phyloP scores from a whole-genome alignment of 2,797 vertebrate genomes.

The Catostomus latipinnis region DNA sequence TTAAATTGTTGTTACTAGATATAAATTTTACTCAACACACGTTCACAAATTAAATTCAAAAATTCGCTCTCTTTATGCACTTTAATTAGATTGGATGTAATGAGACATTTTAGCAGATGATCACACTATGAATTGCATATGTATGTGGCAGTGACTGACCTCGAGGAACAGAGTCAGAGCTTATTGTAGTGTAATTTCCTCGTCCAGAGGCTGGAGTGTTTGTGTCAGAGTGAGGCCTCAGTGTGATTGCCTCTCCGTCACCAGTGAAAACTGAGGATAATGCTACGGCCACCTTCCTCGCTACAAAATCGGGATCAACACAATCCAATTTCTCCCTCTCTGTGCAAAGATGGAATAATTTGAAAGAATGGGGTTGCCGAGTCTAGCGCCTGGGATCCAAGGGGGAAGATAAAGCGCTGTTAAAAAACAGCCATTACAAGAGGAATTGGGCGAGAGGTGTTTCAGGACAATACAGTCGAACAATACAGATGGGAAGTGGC shows the following conservation, averaged over 20 bases:
- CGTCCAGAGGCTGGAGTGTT: constrained; percentile 82
- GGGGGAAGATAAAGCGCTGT: constrained; percentile 60
- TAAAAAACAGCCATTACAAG: constrained; percentile 62
- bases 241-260: constrained; percentile 84
- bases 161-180: constrained; percentile 77
- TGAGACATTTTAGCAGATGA: constrained; percentile 31
- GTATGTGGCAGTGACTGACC: constrained; percentile 71
- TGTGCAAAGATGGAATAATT: constrained; percentile 84
- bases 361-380: constrained; percentile 71
- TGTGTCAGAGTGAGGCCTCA: constrained; percentile 80
- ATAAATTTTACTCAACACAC: too few species aligned
- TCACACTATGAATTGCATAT: constrained; percentile 13
- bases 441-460: constrained; percentile 54
- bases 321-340: constrained; percentile 83
- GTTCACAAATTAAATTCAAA: not conserved
- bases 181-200: constrained; percentile 84
- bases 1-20: too few species aligned
- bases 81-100: constrained; percentile 21
- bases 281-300: constrained; percentile 69
- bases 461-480: constrained; percentile 49
- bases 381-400: constrained; percentile 42
- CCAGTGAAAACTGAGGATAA: constrained; percentile 83
- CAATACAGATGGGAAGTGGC: constrained; percentile 55
- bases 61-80: not conserved
- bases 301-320: constrained; percentile 79